A percentile compares a stretch with the other conserved stretches of the same genome.
Evolutionary conservation across 2,888 invertebrate genomes (phyloP).

Genomic region (Harpalus rubripes): DNA sequence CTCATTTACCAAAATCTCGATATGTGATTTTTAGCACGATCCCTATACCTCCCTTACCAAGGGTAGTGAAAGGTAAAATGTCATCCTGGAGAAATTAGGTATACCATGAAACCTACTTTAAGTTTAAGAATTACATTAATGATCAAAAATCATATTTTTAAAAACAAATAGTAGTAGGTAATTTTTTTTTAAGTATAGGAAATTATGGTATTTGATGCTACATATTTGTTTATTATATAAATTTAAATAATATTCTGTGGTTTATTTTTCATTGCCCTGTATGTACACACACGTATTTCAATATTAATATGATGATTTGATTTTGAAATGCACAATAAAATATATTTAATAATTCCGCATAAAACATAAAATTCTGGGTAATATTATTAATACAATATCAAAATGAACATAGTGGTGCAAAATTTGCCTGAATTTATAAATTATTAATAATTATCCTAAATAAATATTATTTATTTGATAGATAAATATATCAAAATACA

Average conservation of each 20-base stretch:
- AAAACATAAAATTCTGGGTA: neutral
- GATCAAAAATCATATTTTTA: too few species aligned
- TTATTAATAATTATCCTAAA: neutral
- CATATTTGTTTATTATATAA: neutral
- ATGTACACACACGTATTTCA: neutral
- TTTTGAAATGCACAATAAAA: neutral
- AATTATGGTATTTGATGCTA: neutral
- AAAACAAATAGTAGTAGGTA: too few species aligned
- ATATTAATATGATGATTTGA: neutral
- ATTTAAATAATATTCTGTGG: neutral
- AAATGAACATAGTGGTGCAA: neutral
- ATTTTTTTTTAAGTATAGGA: too few species aligned
- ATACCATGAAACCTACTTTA: too few species aligned
- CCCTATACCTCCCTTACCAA: too few species aligned
- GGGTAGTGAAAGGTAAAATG: too few species aligned
- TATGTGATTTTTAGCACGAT: too few species aligned
- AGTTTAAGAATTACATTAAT: too few species aligned
- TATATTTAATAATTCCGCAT: neutral
- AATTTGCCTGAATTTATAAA: neutral
- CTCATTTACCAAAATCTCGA: too few species aligned
- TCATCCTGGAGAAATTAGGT: too few species aligned
- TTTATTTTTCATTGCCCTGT: neutral
- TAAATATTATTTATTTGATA: constrained; percentile 1
- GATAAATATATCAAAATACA: neutral
- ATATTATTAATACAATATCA: neutral